Conservation (phyloP, 2,888 invertebrate species). For the Frankliniella intonsa region DNA sequence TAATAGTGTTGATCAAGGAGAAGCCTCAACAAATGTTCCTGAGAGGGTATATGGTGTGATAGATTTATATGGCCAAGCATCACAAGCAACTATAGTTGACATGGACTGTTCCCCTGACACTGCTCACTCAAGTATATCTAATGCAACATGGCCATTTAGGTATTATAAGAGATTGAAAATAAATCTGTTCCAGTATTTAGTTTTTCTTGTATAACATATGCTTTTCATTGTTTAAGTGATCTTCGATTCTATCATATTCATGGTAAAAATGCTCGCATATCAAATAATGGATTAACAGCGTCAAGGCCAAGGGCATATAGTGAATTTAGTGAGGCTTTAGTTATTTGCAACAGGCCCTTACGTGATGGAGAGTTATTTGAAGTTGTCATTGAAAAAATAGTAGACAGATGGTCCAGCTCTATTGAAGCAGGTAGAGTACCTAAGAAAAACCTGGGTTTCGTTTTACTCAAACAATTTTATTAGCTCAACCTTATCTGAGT, state of each 20-base stretch:
- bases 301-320: conserved; percentile 80
- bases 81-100: conserved; percentile 84
- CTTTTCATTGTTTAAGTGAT: conserved; percentile 52
- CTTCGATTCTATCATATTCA: conserved; percentile 85
- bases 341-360: conserved; percentile 82
- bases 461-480: background rate
- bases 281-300: conserved; percentile 79
- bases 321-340: conserved; percentile 92
- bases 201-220: conserved; percentile 17
- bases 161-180: conserved; percentile 36
- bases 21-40: conserved; percentile 84
- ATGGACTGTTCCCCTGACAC: conserved; percentile 58
- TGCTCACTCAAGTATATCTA: conserved; percentile 69
- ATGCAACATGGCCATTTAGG: conserved; percentile 62
- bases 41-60: conserved; percentile 87
- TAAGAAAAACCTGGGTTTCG: too few relatives aligned
- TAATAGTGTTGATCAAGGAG: conserved; percentile 85
- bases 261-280: conserved; percentile 80
- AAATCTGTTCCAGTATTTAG: conserved; percentile 29
- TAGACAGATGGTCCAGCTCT: conserved; percentile 89
- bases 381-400: conserved; percentile 82
- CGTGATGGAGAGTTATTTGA: conserved; percentile 90
- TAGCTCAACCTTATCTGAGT: background rate
- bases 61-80: conserved; percentile 92
- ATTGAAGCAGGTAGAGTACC: conserved; percentile 67